Base-by-base conservation (phyloP, 2,888 invertebrate genomes). In the Drosophila vallismaia region DNA sequence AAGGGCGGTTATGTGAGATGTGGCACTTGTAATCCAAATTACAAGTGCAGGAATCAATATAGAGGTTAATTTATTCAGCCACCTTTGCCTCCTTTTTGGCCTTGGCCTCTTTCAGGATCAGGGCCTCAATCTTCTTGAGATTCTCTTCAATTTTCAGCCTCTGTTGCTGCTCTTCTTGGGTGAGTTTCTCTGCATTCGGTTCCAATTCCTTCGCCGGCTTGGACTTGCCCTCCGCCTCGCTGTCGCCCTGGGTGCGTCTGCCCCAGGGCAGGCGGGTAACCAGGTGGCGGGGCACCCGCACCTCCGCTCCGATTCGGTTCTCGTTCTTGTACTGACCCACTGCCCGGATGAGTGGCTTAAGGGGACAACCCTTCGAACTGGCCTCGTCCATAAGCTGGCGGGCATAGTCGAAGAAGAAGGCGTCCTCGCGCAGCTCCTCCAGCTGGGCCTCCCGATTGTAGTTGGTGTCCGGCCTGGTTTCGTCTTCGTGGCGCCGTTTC, bases 261-360 rank as follows among this genome's bases (percentile, higher is more conserved):
- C 90, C 90, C 68, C 90, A 85, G 7, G 80, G 88, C 14, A 92
- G 46, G 53, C 81, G 77, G 6, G 90, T 88, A 12, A 88, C 71
- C 52, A 91, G 60, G 75, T 91, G 91, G 3, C 67, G 68, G 0
- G 90, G 88, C 14, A 88, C 55, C 5, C 83, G 75, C 3, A 84
- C 77, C 12, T 85, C 77, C 2, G 82, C 78, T 38, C 85, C 89
- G 14, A 91, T 86, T 4, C 87, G 76, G 67, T 90, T 88, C 2
- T 77, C 72, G 8, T 64, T 85, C 31, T 86, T 90, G 46, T 90
- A 90, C 6, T 88, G 76, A 1, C 77, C 70, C 5, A 91, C 71
- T 0, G 86, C 84, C 8, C 84, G 87, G 0, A 87, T 56, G 9
- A 90, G 76, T 1, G 90, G 90, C 48, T 76, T 77, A 2, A 89